Evolutionary conservation across 2,888 invertebrate species (phyloP).

Genomic region (Euproctis similis): DNA sequence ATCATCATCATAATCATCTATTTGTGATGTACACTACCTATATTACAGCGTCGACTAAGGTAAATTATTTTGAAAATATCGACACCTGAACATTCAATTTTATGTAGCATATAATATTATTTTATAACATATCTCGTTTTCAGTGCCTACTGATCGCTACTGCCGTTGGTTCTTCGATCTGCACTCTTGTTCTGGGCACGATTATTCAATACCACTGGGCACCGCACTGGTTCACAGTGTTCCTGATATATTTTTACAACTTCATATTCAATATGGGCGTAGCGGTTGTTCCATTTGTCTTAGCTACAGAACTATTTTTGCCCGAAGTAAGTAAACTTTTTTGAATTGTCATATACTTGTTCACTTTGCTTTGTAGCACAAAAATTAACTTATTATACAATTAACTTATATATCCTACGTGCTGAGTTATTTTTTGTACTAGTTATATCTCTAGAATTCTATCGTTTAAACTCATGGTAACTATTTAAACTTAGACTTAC

Average conservation of each 20-base stretch:
- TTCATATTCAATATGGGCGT: conserved; percentile 51
- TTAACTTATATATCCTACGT: too few relatives aligned
- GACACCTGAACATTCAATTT: too few relatives aligned
- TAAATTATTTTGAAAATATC: too few relatives aligned
- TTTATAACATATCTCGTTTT: background rate
- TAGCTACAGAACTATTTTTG: conserved; percentile 55
- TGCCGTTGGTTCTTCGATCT: conserved; percentile 29
- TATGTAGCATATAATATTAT: too few relatives aligned
- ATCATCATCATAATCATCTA: too few relatives aligned
- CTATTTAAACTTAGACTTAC: too few relatives aligned
- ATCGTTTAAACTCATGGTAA: too few relatives aligned
- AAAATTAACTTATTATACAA: too few relatives aligned
- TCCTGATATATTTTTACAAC: conserved; percentile 40
- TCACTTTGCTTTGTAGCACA: background rate
- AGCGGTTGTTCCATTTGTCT: conserved; percentile 50
- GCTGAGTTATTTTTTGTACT: too few relatives aligned
- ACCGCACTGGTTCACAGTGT: conserved; percentile 39
- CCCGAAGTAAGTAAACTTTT: conserved; percentile 45
- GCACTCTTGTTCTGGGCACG: conserved; percentile 33
- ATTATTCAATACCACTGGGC: conserved; percentile 42
- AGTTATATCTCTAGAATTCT: too few relatives aligned
- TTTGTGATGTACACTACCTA: too few relatives aligned
- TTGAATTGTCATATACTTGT: background rate
- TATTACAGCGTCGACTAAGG: too few relatives aligned
- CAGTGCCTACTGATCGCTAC: conserved; percentile 38